phyloP scores from a whole-genome alignment of 2,113 vertebrate species.

The Butorides virescens region DNA sequence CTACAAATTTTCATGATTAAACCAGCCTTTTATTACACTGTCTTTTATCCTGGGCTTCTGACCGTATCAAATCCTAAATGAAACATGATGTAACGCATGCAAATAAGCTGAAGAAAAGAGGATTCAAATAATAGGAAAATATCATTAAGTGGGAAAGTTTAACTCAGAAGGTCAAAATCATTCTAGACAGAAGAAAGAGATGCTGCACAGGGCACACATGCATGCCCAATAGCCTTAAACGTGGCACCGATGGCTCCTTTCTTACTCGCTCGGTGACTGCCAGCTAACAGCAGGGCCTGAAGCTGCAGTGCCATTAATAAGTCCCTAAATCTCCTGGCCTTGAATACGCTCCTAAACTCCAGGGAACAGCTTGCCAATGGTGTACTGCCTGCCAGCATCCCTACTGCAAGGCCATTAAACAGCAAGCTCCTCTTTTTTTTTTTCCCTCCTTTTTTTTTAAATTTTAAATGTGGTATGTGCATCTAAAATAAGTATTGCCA shows the following conservation, averaged over 20 bases:
- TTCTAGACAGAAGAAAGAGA: background rate
- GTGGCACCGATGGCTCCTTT: rapidly evolving
- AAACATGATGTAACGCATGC: conserved; percentile 1
- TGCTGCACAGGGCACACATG: background rate
- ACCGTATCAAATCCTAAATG: conserved; percentile 27
- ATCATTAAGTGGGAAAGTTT: background rate
- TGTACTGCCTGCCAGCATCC: background rate
- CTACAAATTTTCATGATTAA: background rate
- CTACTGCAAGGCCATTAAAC: background rate
- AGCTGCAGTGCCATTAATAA: background rate
- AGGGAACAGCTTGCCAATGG: background rate
- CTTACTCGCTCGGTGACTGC: background rate
- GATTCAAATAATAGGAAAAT: conserved; percentile 26
- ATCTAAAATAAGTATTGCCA: background rate
- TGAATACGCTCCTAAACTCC: background rate
- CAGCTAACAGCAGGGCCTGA: background rate
- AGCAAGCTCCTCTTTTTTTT: background rate
- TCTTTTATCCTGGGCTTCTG: background rate
- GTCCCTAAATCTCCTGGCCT: background rate
- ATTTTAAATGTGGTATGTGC: background rate
- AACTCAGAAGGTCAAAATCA: conserved; percentile 27
- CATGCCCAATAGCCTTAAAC: background rate
- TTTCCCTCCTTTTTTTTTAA: background rate
- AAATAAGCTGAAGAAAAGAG: conserved; percentile 32
- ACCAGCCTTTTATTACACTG: background rate